Base-by-base conservation (phyloP, 2,888 invertebrate species). In the Philereme transversata region DNA sequence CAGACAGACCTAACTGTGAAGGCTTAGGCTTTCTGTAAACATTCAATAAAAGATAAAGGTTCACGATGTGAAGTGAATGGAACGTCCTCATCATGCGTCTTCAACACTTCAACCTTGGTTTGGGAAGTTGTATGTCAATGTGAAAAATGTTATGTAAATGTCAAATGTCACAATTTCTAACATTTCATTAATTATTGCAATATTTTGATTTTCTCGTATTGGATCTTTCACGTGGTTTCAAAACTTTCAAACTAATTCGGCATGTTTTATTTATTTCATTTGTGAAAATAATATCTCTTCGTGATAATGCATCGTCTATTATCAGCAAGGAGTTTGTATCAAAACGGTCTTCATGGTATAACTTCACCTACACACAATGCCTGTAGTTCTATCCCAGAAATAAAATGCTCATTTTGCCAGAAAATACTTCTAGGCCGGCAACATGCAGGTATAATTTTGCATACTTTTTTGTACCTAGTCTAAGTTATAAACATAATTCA, bases 391-490 rank as follows among this genome's bases (percentile, higher is more conserved):
- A 70, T 74, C 68, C 69, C 79, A 36, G 84, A 88, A 74, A 82
- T 87, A 79, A 88, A 89, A 87, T 92, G 92, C 79, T 86, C 84
- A 33, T 88, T 87, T 81, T 92, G 92, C 70, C 86, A 82, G 57
- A 90, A 83, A 79, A 78, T 86, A 65, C 78, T 90, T 72, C 68
- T 87, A 67, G 79, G 81, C 51, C 81, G 79, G 38, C 70, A 78
- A 49, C 77, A 80, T 73, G 75, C 85, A 86, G 92, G 92, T 90
- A 81, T 68, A 34, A 5, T 53, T 47, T 8, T 50, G 0, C 38
- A 45, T 35, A 9, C 8, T 5, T 50, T 9, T 48, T 38, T 22
- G 11, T 33, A 46, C 11, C 5, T 46, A 34, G 8, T 46, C 6
- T 44, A 4, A 38, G 5, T 53, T 36, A 38, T 7, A 53, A 41